Evolutionary conservation across 2,797 vertebrate species (phyloP).

Genomic region (Enteromius viviparus): DNA sequence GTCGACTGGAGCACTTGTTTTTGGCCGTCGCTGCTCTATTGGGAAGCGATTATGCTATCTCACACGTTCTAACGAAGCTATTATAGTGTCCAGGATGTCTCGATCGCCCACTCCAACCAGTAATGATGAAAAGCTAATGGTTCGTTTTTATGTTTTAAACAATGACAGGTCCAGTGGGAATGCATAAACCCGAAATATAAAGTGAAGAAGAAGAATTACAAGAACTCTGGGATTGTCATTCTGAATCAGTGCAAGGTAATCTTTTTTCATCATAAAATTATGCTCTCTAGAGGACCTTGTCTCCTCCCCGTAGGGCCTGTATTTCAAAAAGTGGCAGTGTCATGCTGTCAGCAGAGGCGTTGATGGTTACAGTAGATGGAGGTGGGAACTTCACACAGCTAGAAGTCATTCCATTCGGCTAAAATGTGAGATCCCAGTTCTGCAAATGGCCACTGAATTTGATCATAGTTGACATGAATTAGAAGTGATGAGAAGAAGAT

Average conservation of each 20-base stretch:
- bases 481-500: conserved; percentile 14
- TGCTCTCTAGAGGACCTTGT: conserved; percentile 18
- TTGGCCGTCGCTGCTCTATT: conserved; percentile 21
- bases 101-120: not conserved
- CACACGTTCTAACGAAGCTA: conserved; percentile 41
- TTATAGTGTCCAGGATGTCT: conserved; percentile 8
- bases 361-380: conserved; percentile 24
- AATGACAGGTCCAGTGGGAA: conserved; percentile 86
- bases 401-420: not conserved
- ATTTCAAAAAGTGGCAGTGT: conserved; percentile 6
- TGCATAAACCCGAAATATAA: conserved; percentile 97
- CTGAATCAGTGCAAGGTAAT: conserved; percentile 96
- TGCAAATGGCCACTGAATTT: conserved; percentile 23
- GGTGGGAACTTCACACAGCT: conserved; percentile 24
- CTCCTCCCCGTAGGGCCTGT: not conserved
- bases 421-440: conserved; percentile 2
- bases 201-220: conserved; percentile 97
- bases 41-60: conserved; percentile 13
- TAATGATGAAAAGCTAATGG: not conserved
- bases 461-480: conserved; percentile 13
- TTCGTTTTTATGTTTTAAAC: conserved; percentile 4
- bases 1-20: conserved; percentile 15
- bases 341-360: conserved; percentile 22
- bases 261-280: not conserved
- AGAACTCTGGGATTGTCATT: conserved; percentile 95